Base-by-base conservation (phyloP, 1,140 invertebrate genomes). In the Lysiphlebus fabarum region DNA sequence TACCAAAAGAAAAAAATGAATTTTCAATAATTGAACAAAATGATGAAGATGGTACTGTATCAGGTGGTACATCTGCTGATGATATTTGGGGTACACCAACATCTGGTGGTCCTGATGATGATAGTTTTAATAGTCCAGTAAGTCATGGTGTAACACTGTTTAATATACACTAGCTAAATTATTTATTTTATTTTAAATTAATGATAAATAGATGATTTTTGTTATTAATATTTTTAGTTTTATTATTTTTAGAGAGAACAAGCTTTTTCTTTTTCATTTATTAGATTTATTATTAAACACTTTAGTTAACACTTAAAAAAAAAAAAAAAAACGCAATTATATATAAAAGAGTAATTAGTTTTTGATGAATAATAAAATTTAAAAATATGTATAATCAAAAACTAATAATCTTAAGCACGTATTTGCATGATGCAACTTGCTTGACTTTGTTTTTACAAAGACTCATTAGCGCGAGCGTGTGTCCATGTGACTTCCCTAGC, bases 11-110 rank as follows among this genome's bases (percentile, higher is more conserved):
- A 62, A 79, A 68, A 37, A 77, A 72, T 2, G 72, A 82, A 65
- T 76, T 72, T 61, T 71, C 70, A 7, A 26, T 26, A 26, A 51
- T 80, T 63, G 72, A 80, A 40, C 68, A 78, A 56, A 74, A 80
- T 67, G 70, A 85, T 66, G 82, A 85, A 45, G 86, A 88, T 56
- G 85, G 85, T 10, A 86, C 86, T 53, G 87, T 84, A 1, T 91
- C 89, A 43, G 90, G 88, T 0, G 90, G 86, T 0, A 88, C 86
- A 11, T 91, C 89, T 4, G 90, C 89, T 0, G 90, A 91, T 71
- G 90, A 92, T 69, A 87, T 90, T 37, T 92, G 90, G 90, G 90
- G 90, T 2, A 92, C 90, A 1, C 90, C 90, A 4, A 91, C 90
- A 3, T 91, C 89, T 59, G 89, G 89, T 4, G 90, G 88, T 12